These are phyloP conservation scores for Phortica variegata DNA, from an alignment of 1,140 invertebrate species.

Conservation along the genomic window DNA sequence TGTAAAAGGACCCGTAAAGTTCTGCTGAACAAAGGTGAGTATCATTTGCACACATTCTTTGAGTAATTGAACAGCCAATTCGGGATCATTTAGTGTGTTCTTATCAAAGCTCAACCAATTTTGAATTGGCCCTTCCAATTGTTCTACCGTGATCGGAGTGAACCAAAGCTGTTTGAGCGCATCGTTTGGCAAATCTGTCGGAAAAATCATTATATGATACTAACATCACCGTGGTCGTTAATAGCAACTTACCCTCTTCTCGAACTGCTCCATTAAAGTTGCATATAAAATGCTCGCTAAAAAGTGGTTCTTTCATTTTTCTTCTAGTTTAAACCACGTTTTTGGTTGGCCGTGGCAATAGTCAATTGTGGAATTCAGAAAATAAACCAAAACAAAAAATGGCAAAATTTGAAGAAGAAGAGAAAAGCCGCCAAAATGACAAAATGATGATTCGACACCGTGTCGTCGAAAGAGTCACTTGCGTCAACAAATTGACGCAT, in stretches of 20 bases:
- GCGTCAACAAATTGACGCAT: no score
- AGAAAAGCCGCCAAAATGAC: no score
- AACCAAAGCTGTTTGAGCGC: slow-evolving; percentile 22
- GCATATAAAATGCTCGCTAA: slow-evolving; percentile 34
- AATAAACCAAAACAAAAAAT: no score
- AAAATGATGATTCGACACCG: no score
- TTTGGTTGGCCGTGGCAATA: no score
- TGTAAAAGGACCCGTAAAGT: slow-evolving; percentile 75
- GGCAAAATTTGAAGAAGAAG: no score
- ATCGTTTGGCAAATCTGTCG: slow-evolving; percentile 20
- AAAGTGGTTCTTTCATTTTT: slow-evolving; percentile 26
- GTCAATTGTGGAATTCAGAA: no score
- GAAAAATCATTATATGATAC: background rate
- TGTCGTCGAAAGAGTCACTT: no score
- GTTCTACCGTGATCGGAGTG: slow-evolving; percentile 5
- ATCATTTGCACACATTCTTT: slow-evolving; percentile 57
- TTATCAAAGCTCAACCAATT: slow-evolving; percentile 15
- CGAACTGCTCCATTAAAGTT: slow-evolving; percentile 33
- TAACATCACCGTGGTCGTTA: background rate
- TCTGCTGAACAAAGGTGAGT: slow-evolving; percentile 74
- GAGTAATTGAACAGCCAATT: background rate
- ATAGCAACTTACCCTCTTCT: slow-evolving; percentile 11
- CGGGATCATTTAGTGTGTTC: background rate
- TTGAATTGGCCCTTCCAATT: slow-evolving; percentile 16
- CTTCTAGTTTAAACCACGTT: no score